Base-by-base conservation (phyloP, 2,113 vertebrate genomes). In the Entomyzon cyanotis region DNA sequence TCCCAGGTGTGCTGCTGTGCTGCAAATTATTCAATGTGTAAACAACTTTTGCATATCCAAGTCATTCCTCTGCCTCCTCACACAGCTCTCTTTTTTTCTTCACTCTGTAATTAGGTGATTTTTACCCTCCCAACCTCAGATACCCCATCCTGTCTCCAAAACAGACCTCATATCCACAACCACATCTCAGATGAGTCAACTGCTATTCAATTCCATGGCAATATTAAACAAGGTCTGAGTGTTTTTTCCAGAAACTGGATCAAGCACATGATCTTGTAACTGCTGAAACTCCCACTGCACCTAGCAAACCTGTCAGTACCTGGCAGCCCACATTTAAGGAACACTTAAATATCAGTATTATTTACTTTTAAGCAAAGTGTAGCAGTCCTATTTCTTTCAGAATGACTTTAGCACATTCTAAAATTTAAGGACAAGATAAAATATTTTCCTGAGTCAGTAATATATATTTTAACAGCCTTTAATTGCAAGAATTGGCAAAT, bases 401-500 rank as follows among this genome's bases (percentile, higher is more conserved):
- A 60, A 89, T 49, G 20, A 37, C 31, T 90, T 70, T 5, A 74
- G 58, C 42, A 70, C 13, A 9, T 52, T 30, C 19, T 68, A 49
- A 84, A 58, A 58, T 49, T 76, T 68, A 85, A 78, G 65, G 47
- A 83, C 47, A 83, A 75, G 12, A 31, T 31, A 14, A 78, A 79
- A 25, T 69, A 16, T 62, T 79, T 91, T 65, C 42, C 39, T 37
- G 64, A 56, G 18, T 37, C 62, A 71, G 19, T 35, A 85, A 75
- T 55, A 46, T 28, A 23, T 28, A 68, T 86, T 79, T 55, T 33
- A 93, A 73, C 23, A 50, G 44, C 15, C 58, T 92, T 89, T 94
- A 90, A 92, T 95, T 89, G 83, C 28, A 55, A 31, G 18, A 82
- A 74, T 95, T 81, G 69, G 56, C 39, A 93, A 70, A 56, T 82